Evolutionary conservation across 2,888 invertebrate species (phyloP).

Genomic region (Cephalotes varians): DNA sequence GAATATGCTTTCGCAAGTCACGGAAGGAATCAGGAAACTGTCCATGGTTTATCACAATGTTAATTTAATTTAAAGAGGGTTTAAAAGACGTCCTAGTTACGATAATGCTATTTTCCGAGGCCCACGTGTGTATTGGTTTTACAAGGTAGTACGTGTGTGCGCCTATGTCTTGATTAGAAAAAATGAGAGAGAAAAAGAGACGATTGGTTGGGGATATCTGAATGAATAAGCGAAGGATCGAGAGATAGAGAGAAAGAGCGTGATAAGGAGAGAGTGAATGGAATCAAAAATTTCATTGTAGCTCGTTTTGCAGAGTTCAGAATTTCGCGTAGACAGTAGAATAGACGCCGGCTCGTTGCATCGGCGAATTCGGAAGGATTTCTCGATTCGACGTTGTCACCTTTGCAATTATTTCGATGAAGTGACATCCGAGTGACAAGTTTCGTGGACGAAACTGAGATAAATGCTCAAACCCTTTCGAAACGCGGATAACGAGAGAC

Average conservation of each 20-base stretch:
- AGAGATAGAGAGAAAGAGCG: not conserved
- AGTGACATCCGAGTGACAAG: not conserved
- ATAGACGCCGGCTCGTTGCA: conserved; percentile 64
- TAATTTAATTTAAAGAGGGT: conserved; percentile 14
- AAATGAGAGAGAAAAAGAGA: not conserved
- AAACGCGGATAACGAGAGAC: conserved; percentile 24
- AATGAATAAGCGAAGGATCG: conserved; percentile 3
- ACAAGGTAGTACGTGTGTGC: conserved; percentile 76
- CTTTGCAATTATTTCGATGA: conserved; percentile 7
- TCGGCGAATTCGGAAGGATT: conserved; percentile 64
- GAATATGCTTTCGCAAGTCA: not conserved
- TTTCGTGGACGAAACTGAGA: not conserved
- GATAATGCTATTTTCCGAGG: conserved; percentile 22
- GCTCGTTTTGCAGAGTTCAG: conserved; percentile 68
- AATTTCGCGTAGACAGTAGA: conserved; percentile 70
- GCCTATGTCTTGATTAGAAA: not conserved
- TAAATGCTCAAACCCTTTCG: conserved; percentile 7
- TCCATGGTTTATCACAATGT: not conserved
- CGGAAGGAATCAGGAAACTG: not conserved
- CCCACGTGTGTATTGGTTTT: conserved; percentile 68
- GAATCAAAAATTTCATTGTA: conserved; percentile 61
- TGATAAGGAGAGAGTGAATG: conserved; percentile 46
- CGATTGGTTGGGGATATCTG: not conserved
- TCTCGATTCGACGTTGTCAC: conserved; percentile 16
- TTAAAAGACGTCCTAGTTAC: not conserved